These are phyloP conservation scores for Leptobrachium ailaonicum DNA, from an alignment of 2,113 vertebrate species.

Conservation along the genomic window DNA sequence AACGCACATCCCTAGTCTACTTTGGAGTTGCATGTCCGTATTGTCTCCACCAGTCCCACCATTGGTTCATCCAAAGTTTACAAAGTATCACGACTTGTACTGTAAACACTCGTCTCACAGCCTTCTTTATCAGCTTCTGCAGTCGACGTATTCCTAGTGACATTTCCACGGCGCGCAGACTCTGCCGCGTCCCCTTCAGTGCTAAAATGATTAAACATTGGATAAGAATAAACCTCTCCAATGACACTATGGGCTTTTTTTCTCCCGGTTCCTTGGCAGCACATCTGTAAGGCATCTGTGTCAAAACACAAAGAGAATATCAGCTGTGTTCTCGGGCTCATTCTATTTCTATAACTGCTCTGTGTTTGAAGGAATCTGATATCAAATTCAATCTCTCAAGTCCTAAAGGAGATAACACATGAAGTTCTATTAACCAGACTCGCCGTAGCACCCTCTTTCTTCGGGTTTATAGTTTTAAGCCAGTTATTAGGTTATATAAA, in stretches of 20 bases:
- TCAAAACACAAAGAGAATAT: not conserved
- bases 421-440: not conserved
- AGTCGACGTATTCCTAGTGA: not conserved
- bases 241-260: not conserved
- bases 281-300: slow-evolving; percentile 5
- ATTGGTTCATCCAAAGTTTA: too few species aligned
- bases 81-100: too few species aligned
- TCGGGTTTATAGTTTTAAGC: not conserved
- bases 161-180: not conserved
- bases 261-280: not conserved
- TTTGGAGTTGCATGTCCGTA: too few species aligned
- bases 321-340: not conserved
- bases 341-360: not conserved
- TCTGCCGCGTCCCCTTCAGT: not conserved
- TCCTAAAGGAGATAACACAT: not conserved
- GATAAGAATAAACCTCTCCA: not conserved
- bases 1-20: too few species aligned
- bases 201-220: too few species aligned
- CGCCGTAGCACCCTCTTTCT: not conserved
- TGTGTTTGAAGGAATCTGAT: not conserved
- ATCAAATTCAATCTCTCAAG: not conserved
- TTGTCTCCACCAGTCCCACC: too few species aligned
- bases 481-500: not conserved
- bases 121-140: not conserved
- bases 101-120: not conserved